Base-by-base conservation (phyloP, 2,113 vertebrate species). In the Psettodes erumei region DNA sequence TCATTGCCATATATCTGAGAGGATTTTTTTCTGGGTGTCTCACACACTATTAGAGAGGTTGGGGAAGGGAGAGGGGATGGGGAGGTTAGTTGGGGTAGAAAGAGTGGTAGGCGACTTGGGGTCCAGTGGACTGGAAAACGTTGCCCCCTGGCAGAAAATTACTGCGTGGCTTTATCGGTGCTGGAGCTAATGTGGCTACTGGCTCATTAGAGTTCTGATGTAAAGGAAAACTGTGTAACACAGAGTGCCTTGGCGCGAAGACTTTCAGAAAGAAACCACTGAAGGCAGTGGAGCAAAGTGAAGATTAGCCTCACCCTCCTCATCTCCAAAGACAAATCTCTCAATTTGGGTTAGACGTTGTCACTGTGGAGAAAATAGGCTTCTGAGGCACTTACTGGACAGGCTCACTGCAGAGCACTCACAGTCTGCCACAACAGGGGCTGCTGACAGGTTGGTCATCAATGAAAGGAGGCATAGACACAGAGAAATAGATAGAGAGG, bases 81-180 rank as follows among this genome's bases (percentile, higher is more conserved):
- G 56, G 27, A 5, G 4, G 23, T 18, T 50, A 38, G 53, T 43
- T 70, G 1, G 51, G 19, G 53, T 28, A 51, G 53, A 65, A 55
- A 59, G 61, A 77, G 67, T 71, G 84, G 75, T 38, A 75, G 47
- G 79, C 38, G 71, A 90, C 83, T 83, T 81, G 87, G 88, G 86
- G 86, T 88, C 88, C 86, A 85, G 81, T 93, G 91, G 91, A 91
- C 86, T 91, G 91, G 91, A 93, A 93, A 91, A 91, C 72, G 61
- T 59, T 85, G 87, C 71, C 89, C 85, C 64, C 72, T 86, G 87
- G 89, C 77, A 85, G 74, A 71, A 72, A 82, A 69, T 73, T 67
- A 81, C 47, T 64, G 77, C 64, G 72, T 67, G 75, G 71, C 83
- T 89, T 65, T 85, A 71, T 86, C 77, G 62, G 64, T 11, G 38